These are phyloP conservation scores for Dinothrombium tinctorium DNA, from an alignment of 1,140 invertebrate genomes.

Conservation along the genomic window DNA sequence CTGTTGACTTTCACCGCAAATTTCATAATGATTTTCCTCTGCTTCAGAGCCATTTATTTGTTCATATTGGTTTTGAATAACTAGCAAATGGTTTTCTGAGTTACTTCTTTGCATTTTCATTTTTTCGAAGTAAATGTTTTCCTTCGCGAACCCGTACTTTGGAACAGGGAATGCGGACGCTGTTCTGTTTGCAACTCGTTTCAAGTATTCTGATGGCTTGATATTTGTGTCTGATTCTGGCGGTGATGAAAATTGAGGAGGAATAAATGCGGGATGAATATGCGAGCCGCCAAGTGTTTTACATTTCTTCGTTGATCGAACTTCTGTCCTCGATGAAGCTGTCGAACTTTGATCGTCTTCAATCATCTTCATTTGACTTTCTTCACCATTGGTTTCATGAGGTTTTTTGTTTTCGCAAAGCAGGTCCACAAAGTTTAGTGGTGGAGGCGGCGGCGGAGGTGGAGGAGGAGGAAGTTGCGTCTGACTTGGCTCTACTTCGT, in stretches of 20 bases:
- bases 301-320: not conserved
- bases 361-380: not conserved
- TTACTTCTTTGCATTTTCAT: slow-evolving; percentile 8
- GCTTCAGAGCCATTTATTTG: slow-evolving; percentile 2
- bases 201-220: slow-evolving; percentile 70
- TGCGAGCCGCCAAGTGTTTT: not conserved
- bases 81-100: slow-evolving; percentile 9
- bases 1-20: not conserved
- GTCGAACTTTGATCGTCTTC: not conserved
- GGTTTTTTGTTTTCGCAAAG: not conserved
- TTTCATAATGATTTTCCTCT: slow-evolving; percentile 3
- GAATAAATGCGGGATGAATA: slow-evolving; percentile 41
- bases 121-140: not conserved
- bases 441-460: slow-evolving; percentile 26
- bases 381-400: not conserved
- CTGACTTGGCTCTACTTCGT: not conserved
- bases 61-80: slow-evolving; percentile 6
- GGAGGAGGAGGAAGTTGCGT: slow-evolving; percentile 32
- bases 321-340: no score
- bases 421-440: slow-evolving; percentile 9
- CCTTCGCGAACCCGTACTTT: not conserved
- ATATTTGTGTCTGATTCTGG: slow-evolving; percentile 44
- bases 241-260: slow-evolving; percentile 50
- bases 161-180: not conserved
- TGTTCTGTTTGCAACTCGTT: slow-evolving; percentile 36